Conservation (phyloP, 2,113 vertebrate species). For the Sapajus apella region DNA sequence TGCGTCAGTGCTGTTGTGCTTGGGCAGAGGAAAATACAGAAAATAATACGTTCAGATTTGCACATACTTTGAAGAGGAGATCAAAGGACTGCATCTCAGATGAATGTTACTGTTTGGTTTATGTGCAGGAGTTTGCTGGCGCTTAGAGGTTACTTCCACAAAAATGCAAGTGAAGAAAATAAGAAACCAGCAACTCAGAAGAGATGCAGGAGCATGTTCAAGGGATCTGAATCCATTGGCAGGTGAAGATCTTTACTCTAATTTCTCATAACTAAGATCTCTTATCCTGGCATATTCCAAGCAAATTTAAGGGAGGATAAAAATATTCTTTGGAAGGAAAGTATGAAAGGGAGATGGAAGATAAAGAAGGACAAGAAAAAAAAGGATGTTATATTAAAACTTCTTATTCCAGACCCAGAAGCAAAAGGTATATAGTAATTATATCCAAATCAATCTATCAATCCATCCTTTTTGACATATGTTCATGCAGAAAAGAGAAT, state of each 20-base stretch:
- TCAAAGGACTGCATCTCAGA: conserved; percentile 47
- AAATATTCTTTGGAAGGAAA: neutral
- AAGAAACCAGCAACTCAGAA: conserved; percentile 1
- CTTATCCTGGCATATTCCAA: neutral
- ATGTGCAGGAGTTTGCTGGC: conserved; percentile 42
- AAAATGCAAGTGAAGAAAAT: conserved; percentile 46
- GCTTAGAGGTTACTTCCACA: conserved; percentile 51
- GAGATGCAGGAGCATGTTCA: neutral
- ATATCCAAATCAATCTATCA: neutral
- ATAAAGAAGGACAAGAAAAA: neutral
- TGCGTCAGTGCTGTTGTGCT: neutral
- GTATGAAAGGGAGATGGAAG: neutral
- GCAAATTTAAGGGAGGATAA: neutral
- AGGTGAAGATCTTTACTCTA: neutral
- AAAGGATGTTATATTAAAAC: neutral
- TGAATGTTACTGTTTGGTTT: conserved; percentile 52
- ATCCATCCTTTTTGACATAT: neutral
- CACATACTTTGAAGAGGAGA: neutral
- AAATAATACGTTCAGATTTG: conserved; percentile 33
- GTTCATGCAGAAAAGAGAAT: neutral
- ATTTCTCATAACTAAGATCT: neutral
- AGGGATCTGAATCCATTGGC: neutral
- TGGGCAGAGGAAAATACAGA: neutral
- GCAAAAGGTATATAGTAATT: neutral
- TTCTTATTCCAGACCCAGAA: neutral